Evolutionary conservation across 1,140 invertebrate genomes (phyloP).

Genomic region (Rhyacophila brunnea): DNA sequence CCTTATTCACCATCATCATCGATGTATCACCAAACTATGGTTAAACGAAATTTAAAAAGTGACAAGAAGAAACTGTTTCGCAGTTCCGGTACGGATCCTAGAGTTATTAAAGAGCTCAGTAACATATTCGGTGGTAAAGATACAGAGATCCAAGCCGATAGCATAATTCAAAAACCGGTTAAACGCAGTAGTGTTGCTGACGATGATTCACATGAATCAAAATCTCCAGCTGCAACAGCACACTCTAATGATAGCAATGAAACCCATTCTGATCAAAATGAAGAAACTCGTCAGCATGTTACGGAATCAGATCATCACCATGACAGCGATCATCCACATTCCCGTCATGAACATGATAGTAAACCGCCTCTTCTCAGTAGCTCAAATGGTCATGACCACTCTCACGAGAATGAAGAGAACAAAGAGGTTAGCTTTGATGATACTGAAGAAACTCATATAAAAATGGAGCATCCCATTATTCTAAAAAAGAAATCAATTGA

Average conservation of each 20-base stretch:
- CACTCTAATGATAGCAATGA: constrained; percentile 40
- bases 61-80: constrained; percentile 40
- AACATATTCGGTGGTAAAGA: constrained; percentile 51
- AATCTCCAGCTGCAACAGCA: constrained; percentile 42
- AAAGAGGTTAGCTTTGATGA: constrained; percentile 42
- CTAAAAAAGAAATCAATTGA: constrained; percentile 77
- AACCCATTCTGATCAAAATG: constrained; percentile 33
- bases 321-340: constrained; percentile 43
- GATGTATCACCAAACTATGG: constrained; percentile 7
- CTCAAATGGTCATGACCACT: constrained; percentile 47
- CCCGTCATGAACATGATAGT: constrained; percentile 35
- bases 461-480: constrained; percentile 50
- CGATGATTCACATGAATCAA: constrained; percentile 42
- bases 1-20: constrained; percentile 38
- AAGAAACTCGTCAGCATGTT: constrained; percentile 41
- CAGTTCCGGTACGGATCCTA: constrained; percentile 53
- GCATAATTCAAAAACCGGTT: constrained; percentile 47
- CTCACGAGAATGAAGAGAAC: constrained; percentile 40
- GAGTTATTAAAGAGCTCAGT: constrained; percentile 56
- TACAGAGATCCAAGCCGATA: constrained; percentile 39
- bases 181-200: constrained; percentile 47
- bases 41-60: constrained; percentile 28
- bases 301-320: constrained; percentile 40
- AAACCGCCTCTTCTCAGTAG: constrained; percentile 21
- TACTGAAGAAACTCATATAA: constrained; percentile 52